A percentile compares a stretch with the other conserved stretches of the same genome.
Conservation (phyloP, 2,888 invertebrate species). For the Polyploca ridens region DNA sequence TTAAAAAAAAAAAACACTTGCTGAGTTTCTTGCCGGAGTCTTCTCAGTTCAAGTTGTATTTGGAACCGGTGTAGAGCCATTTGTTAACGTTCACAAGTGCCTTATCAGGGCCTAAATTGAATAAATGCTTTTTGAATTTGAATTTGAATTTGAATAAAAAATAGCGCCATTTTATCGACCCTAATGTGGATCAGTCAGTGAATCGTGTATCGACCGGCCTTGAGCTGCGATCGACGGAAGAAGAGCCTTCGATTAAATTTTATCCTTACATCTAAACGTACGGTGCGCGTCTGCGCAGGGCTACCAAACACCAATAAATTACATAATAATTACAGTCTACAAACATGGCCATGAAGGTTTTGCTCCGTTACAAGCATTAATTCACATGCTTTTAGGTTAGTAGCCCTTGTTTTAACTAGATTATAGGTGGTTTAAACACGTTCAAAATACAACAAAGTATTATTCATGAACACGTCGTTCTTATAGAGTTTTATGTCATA, state of each 20-base stretch:
- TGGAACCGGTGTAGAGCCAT: no score
- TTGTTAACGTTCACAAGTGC: no score
- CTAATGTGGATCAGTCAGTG: constrained; percentile 47
- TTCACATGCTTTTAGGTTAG: constrained; percentile 17
- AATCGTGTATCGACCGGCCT: constrained; percentile 62
- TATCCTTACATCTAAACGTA: constrained; percentile 38
- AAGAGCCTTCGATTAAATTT: constrained; percentile 54
- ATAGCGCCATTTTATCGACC: constrained; percentile 45
- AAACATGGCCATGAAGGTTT: constrained; percentile 7
- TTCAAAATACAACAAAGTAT: background rate
- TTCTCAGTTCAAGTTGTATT: no score
- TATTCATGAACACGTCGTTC: background rate
- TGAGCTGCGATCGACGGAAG: constrained; percentile 60
- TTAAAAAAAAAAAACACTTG: no score
- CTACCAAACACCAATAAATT: constrained; percentile 14
- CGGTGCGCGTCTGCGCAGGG: constrained; percentile 26
- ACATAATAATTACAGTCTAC: constrained; percentile 13
- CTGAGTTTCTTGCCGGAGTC: no score
- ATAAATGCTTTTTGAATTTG: no score
- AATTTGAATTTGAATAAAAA: no score
- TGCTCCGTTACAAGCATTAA: constrained; percentile 6
- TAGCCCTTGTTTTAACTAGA: constrained; percentile 12
- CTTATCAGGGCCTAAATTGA: no score
- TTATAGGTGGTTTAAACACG: background rate
- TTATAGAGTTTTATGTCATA: background rate